Evolutionary conservation across 2,888 invertebrate species (phyloP), one percentile per base, ranked within the genome.

Genomic region (Zhengitettix transpicula): DNA sequence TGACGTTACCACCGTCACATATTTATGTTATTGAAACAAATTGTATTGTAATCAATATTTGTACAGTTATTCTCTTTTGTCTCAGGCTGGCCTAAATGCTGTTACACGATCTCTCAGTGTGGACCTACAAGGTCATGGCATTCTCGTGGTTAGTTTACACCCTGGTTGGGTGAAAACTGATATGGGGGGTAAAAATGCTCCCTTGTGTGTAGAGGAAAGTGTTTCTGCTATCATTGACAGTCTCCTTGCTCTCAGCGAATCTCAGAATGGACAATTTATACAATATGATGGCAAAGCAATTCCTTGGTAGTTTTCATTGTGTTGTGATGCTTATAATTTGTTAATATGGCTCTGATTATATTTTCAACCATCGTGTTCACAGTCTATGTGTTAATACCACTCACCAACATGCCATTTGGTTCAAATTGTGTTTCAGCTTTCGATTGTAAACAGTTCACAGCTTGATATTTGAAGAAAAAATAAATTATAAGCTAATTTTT

Each of bases 81-180:
- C 9, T 14, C 9, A 91, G 89, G 80, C 85, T 58, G 93, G 90
- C 3, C 71, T 93, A 47, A 94, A 95, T 74, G 88, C 89, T 67
- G 86, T 88, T 1, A 90, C 92, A 0, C 87, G 85, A 70, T 88
- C 89, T 1, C 79, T 94, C 79, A 86, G 89, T 67, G 70, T 87
- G 9, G 94, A 95, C 72, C 75, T 94, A 63, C 83, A 82, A 69
- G 78, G 79, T 51, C 81, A 85, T 66, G 80, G 83, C 54, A 90
- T 95, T 65, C 69, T 92, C 16, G 87, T 84, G 1, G 77, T 84
- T 0, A 78, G 77, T 59, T 70, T 95, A 62, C 93, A 94, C 74
- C 94, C 94, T 0, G 94, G 94, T 2, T 94, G 93, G 94, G 91
- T 94, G 10, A 82, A 84, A 70, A 95, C 94, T 0, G 86, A 85